Evolutionary conservation across 2,113 vertebrate species (phyloP).

Genomic region (Nycticorax nycticorax): DNA sequence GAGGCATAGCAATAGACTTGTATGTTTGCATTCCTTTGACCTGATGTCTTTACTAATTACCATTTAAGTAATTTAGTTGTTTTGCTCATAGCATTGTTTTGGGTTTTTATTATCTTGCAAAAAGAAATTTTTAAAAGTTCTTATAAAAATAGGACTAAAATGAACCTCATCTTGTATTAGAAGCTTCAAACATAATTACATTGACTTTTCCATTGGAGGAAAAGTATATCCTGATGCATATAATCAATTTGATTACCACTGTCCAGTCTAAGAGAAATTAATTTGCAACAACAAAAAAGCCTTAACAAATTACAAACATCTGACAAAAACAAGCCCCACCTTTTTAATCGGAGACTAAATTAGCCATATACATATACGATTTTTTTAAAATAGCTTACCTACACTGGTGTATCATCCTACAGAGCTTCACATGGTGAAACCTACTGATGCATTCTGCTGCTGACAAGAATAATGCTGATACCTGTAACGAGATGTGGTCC

Average conservation of each 20-base stretch:
- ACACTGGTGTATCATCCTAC: background rate
- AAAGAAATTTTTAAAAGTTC: background rate
- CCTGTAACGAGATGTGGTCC: background rate
- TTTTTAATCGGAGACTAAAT: background rate
- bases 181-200: background rate
- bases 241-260: background rate
- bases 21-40: slow-evolving; percentile 68
- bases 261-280: background rate
- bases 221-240: background rate
- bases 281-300: background rate
- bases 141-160: background rate
- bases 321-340: background rate
- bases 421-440: background rate
- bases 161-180: background rate
- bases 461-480: background rate
- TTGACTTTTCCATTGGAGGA: background rate
- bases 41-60: slow-evolving; percentile 67
- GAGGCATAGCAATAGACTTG: slow-evolving; percentile 34
- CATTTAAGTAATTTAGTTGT: slow-evolving; percentile 47
- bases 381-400: background rate
- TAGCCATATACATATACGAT: background rate
- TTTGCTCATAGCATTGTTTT: slow-evolving; percentile 64
- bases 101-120: slow-evolving; percentile 16
- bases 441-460: background rate
- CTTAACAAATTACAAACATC: background rate